A percentile compares a stretch with the other conserved stretches of the same genome.
phyloP scores from a whole-genome alignment of 2,797 vertebrate genomes.

The Lindbergichthys nudifrons region DNA sequence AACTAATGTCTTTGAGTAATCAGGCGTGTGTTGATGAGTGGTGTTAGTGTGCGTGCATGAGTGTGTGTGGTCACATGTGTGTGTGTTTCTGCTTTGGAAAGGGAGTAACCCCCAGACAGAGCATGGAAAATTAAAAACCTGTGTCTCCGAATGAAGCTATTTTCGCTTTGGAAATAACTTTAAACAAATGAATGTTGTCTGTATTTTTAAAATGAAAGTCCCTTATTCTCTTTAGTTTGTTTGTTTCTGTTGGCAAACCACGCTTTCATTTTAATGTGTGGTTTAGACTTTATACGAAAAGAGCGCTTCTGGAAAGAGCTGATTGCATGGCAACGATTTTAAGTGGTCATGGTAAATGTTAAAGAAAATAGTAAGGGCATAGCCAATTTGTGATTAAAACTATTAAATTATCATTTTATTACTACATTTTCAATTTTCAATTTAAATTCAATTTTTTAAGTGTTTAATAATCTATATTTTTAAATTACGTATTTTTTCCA shows the following conservation, averaged over 20 bases:
- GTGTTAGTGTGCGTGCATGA: conserved; percentile 21
- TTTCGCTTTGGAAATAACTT: conserved; percentile 38
- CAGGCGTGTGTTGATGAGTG: conserved; percentile 42
- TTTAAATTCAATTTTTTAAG: background rate
- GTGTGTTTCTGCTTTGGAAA: conserved; percentile 35
- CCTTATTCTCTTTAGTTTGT: conserved; percentile 15
- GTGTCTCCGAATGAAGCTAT: conserved; percentile 43
- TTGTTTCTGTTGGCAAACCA: conserved; percentile 26
- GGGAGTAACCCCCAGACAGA: conserved; percentile 60
- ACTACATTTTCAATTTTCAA: background rate
- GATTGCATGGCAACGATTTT: background rate
- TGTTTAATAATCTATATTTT: background rate
- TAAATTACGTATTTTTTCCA: background rate
- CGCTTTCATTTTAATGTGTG: conserved; percentile 10
- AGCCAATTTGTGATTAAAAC: background rate
- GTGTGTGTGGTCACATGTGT: conserved; percentile 34
- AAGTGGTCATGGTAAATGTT: background rate
- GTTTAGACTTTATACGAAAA: conserved; percentile 22
- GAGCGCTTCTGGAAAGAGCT: conserved; percentile 8
- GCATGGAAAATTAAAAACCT: conserved; percentile 52
- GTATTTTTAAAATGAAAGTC: conserved; percentile 21
- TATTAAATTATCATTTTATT: background rate
- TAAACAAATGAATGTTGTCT: conserved; percentile 25
- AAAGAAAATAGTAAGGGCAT: background rate
- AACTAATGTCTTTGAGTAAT: conserved; percentile 60